These are phyloP conservation scores for Sepiola atlantica DNA, from an alignment of 2,888 invertebrate genomes.

Conservation along the genomic window DNA sequence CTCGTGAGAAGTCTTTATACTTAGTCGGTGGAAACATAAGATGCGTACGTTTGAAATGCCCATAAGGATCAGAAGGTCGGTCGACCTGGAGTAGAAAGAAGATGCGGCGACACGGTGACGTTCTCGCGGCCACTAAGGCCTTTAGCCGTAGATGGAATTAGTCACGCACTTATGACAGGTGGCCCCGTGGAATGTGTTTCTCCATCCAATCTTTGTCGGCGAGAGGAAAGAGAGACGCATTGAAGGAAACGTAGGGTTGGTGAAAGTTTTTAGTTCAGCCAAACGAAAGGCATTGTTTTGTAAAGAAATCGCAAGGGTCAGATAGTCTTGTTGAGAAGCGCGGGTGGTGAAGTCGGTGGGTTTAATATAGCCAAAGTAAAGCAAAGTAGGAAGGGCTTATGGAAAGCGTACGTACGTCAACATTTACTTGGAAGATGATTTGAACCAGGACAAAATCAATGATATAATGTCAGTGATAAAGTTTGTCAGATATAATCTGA, in stretches of 20 bases:
- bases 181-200: not conserved
- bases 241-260: not conserved
- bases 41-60: not conserved
- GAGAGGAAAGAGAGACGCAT: not conserved
- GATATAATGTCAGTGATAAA: not conserved
- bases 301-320: conserved; percentile 7
- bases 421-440: not conserved
- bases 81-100: not conserved
- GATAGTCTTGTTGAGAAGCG: not conserved
- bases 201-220: conserved; percentile 8
- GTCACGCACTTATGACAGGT: conserved; percentile 19
- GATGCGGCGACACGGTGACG: not conserved
- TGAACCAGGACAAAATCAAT: not conserved
- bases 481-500: not conserved
- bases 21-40: conserved; percentile 4
- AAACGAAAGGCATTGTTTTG: not conserved
- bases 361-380: not conserved
- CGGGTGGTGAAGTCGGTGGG: not conserved
- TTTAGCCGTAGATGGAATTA: not conserved
- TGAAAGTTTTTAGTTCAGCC: not conserved
- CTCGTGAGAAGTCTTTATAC: not conserved
- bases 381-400: not conserved
- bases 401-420: not conserved
- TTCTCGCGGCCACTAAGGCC: not conserved
- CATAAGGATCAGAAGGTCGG: not conserved